Conservation (phyloP, 2,797 vertebrate species). For the Pangasius larnaudii region DNA sequence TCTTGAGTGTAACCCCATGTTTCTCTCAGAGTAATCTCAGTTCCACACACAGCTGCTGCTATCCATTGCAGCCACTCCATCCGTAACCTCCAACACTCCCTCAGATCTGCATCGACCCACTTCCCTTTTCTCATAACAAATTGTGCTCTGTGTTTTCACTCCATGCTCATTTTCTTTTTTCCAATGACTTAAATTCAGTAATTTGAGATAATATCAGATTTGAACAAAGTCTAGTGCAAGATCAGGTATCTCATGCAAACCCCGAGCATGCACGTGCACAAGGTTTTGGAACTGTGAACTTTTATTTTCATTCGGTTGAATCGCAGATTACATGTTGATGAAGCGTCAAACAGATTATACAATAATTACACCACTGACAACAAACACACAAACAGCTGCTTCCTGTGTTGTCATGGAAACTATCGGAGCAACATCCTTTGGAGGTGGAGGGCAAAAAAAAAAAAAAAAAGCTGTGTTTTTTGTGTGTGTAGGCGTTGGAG, state of each 20-base stretch:
- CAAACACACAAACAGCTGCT: constrained; percentile 28
- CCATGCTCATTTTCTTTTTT: neutral
- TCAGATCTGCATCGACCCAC: neutral
- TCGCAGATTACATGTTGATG: neutral
- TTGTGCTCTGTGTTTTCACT: neutral
- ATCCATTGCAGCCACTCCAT: neutral
- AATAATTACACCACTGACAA: constrained; percentile 19
- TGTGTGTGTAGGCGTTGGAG: neutral
- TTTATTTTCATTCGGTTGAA: neutral
- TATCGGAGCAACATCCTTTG: constrained; percentile 27
- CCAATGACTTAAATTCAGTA: neutral
- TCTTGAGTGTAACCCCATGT: neutral
- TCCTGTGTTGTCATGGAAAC: constrained; percentile 56
- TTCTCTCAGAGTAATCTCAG: neutral
- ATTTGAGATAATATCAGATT: neutral
- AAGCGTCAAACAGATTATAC: neutral
- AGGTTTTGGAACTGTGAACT: neutral
- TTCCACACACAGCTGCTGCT: neutral
- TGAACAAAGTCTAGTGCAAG: neutral
- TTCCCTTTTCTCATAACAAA: neutral
- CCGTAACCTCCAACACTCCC: neutral
- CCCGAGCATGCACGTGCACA: neutral
- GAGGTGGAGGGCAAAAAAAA: neutral
- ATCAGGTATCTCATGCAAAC: neutral
- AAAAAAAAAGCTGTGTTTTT: neutral